Evolutionary conservation across 64 coral and sea anemone genomes (phyloP).

Genomic region (Montipora sp.): DNA sequence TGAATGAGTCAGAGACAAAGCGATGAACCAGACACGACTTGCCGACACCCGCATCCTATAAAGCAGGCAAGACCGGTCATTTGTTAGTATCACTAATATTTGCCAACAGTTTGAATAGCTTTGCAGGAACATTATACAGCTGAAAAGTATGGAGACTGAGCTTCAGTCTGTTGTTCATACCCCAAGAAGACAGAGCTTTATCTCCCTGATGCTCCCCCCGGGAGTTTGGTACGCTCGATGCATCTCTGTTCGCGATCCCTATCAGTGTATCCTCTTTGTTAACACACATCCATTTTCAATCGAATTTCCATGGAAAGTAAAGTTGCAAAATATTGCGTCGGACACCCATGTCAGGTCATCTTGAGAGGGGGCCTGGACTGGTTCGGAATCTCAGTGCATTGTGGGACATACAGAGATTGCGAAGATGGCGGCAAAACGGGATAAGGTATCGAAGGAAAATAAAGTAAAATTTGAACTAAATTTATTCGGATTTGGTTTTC

Average conservation of each 20-base stretch:
- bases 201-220: constrained; percentile 87
- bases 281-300: constrained; percentile 14
- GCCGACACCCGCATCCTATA: constrained; percentile 97
- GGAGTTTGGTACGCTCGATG: constrained; percentile 40
- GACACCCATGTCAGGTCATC: not conserved
- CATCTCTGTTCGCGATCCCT: constrained; percentile 18
- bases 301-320: not conserved
- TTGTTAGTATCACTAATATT: not conserved
- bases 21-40: constrained; percentile 96
- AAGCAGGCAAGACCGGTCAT: not conserved
- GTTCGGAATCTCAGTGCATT: not conserved
- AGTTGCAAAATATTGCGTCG: not conserved
- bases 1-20: constrained; percentile 94
- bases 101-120: not conserved
- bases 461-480: not conserved
- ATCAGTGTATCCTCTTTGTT: not conserved
- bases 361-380: not conserved
- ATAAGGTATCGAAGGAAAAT: not conserved
- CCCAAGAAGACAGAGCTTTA: constrained; percentile 95
- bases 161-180: constrained; percentile 7
- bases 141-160: no score
- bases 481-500: not conserved
- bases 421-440: constrained; percentile 38
- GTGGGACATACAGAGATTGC: not conserved
- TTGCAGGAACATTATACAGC: no score